phyloP scores from a whole-genome alignment of 2,797 vertebrate genomes.

The Pantherophis vulpinus region DNA sequence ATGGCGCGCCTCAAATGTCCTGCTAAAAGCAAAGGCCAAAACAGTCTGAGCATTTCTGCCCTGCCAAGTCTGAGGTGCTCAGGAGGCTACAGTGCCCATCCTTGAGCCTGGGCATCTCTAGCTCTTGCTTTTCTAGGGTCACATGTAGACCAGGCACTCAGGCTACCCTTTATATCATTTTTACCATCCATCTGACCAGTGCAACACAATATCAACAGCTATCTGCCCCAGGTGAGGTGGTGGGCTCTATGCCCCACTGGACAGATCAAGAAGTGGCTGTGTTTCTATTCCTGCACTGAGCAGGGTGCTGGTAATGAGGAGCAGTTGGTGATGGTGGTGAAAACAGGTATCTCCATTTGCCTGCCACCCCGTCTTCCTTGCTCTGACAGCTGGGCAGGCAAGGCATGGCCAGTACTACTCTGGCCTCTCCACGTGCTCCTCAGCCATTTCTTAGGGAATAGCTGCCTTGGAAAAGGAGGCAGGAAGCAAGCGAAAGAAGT shows the following conservation, averaged over 20 bases:
- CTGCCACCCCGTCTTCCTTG: background rate
- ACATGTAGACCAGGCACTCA: background rate
- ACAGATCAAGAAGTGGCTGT: background rate
- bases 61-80: background rate
- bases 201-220: background rate
- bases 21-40: background rate
- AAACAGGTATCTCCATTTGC: background rate
- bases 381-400: background rate
- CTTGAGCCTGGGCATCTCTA: background rate
- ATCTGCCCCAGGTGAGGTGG: background rate
- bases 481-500: background rate
- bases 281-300: background rate
- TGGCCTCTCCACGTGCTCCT: background rate
- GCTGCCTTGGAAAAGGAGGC: background rate
- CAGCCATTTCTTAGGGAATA: background rate
- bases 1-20: background rate
- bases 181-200: background rate
- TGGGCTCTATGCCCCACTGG: background rate
- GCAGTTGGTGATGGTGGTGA: background rate
- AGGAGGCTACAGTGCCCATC: background rate
- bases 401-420: background rate
- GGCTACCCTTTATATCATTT: background rate
- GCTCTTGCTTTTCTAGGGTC: background rate
- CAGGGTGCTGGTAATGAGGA: background rate
- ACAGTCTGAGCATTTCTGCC: background rate